Evolutionary conservation across 2,888 invertebrate species (phyloP), one percentile per base, ranked within the genome.

Genomic region (Acanthosoma haemorrhoidale): DNA sequence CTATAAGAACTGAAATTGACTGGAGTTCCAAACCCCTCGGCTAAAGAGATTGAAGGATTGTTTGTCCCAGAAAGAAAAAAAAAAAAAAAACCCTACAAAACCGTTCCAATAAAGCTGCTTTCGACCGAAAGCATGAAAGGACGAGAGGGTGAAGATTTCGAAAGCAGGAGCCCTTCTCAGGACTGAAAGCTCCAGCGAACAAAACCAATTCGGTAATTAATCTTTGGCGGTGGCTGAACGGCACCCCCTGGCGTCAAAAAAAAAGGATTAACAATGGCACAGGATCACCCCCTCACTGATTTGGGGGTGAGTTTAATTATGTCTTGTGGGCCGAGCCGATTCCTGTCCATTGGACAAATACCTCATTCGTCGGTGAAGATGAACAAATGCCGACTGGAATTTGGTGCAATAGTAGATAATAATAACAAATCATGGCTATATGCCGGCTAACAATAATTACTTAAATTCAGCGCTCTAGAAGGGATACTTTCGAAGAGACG

Each of bases 21-120:
- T 41, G 15, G 15, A 15, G 18, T 18, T 18, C 4, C 18, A 38
- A 13, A 38, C 18, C 32, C 61, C 13, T 32, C 38, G 36, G 32
- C 16, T 34, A 60, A 60, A 60, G 32, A 34, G 36, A 60, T 60
- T 60, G 32, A 60, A 18, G 60, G 32, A 60, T 34, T 60, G 60
- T 60, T 60, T 34, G 61, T 36, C 36, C 61, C 36, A 21, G 61
- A 61, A 16, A 32, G 36, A 61, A 36, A 39, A 36, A 25, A 29
- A 61, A 32, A 36, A 61, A 41, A 41, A 41, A 41, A 4, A 41
- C 15, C 4, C 18, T 41, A 16, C 36, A 61, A 61, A 61, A 38
- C 61, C 61, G 32, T 36, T n/a, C 51, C 51, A 25, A 51, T 51
- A 51, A 51, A 51, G 51, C 51, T 51, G n/a, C 51, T 51, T 25